Evolutionary conservation across 1,140 invertebrate species (phyloP).

Genomic region (Neelides sp.): DNA sequence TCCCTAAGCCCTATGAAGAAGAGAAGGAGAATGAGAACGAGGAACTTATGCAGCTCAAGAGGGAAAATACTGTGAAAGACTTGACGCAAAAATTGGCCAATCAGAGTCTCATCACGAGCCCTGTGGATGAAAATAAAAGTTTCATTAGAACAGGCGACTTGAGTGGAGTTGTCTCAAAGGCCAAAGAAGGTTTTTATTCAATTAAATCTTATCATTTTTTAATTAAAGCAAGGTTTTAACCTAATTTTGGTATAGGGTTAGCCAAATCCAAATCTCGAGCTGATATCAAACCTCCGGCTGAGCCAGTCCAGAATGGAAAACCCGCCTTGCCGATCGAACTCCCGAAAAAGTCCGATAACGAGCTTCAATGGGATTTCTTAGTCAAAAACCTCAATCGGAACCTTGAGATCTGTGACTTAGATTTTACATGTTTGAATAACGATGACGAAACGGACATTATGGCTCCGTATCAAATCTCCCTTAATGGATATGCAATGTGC

Average conservation of each 20-base stretch:
- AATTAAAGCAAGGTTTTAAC: conserved; percentile 90
- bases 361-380: conserved; percentile 87
- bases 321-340: conserved; percentile 41
- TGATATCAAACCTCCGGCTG: conserved; percentile 43
- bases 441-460: conserved; percentile 43
- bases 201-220: conserved; percentile 71
- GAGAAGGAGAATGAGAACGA: conserved; percentile 24
- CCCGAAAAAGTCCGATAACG: conserved; percentile 75
- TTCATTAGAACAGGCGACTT: conserved; percentile 44
- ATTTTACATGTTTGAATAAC: conserved; percentile 40
- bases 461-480: conserved; percentile 14
- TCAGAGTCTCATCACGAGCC: conserved; percentile 48
- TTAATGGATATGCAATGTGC: conserved; percentile 32
- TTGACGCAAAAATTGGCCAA: conserved; percentile 68
- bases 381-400: conserved; percentile 65
- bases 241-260: too few species aligned
- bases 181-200: not conserved
- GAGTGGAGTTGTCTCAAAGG: conserved; percentile 7
- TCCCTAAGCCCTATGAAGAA: conserved; percentile 33
- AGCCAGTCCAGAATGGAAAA: conserved; percentile 4
- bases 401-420: conserved; percentile 63
- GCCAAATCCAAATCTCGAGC: conserved; percentile 66
- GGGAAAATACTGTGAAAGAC: conserved; percentile 71
- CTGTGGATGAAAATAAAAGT: conserved; percentile 38
- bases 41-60: conserved; percentile 45